These are phyloP conservation scores for Clanis bilineata DNA, from an alignment of 2,888 invertebrate species.

Conservation along the genomic window DNA sequence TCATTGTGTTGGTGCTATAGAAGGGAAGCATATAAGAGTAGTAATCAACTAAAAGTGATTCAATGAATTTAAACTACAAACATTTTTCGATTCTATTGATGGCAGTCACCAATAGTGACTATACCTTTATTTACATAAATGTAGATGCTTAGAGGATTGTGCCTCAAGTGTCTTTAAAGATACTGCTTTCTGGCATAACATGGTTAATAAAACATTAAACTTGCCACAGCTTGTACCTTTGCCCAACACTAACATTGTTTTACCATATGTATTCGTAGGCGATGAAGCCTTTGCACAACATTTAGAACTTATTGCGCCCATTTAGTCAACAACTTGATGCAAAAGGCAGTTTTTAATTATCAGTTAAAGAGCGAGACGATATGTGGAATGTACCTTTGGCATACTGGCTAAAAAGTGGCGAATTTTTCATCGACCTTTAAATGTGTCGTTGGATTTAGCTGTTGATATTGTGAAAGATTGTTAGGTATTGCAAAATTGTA, in stretches of 20 bases:
- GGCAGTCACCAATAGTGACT: conserved; percentile 18
- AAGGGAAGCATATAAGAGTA: conserved; percentile 20
- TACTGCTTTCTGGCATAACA: conserved; percentile 9
- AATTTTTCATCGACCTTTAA: too few species aligned
- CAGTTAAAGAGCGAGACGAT: conserved; percentile 23
- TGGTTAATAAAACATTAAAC: conserved; percentile 15
- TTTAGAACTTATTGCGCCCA: conserved; percentile 21
- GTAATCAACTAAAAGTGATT: conserved; percentile 18
- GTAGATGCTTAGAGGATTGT: conserved; percentile 27
- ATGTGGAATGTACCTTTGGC: too few species aligned
- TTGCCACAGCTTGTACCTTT: conserved; percentile 17
- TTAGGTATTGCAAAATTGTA: too few species aligned
- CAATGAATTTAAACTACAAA: conserved; percentile 22
- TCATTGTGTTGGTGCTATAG: conserved; percentile 17
- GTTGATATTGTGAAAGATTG: too few species aligned
- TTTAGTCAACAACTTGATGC: conserved; percentile 19
- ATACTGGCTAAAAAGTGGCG: too few species aligned
- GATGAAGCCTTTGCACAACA: conserved; percentile 25
- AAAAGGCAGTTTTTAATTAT: conserved; percentile 22
- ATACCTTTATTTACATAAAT: conserved; percentile 17
- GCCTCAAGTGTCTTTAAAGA: conserved; percentile 23
- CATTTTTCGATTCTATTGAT: conserved; percentile 22
- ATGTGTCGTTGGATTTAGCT: too few species aligned
- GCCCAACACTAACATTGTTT: background rate
- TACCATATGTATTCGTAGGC: conserved; percentile 22